Evolutionary conservation across 2,888 invertebrate species (phyloP), one percentile per base, ranked within the genome.

Genomic region (Biston betularia): DNA sequence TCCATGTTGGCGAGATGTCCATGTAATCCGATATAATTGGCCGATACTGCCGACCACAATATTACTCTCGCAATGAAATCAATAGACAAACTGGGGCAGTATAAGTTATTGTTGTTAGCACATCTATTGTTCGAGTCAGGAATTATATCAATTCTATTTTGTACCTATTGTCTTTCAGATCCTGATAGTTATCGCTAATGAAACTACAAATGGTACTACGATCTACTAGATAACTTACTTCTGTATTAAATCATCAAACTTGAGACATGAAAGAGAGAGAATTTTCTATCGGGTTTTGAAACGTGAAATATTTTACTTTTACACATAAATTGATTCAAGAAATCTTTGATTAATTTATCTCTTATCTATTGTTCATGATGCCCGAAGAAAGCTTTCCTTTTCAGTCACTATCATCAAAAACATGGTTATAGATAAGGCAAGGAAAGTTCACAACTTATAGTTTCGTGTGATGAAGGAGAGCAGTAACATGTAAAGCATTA

Each of bases 11-110:
- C 65, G 62, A 60, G 50, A 65, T 67, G 62, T 49, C 55, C 50
- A 61, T 67, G 71, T 68, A 62, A 71, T 65, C 56, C 63, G 62
- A 69, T 69, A 71, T 69, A 67, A 69, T 65, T 67, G 69, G 64
- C 52, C 44, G 54, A 57, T 68, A 68, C 63, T 59, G 61, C 50
- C 52, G 40, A 55, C 61, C 65, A 38, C 64, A 64, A 63, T 56
- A 66, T 50, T 61, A 44, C 57, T 34, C 53, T 55, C 50, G 50
- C 44, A 40, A 63, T 54, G 54, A 55, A 64, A 55, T 64, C 64
- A 66, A 63, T 63, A 67, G 56, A 56, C 63, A 44, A 65, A 66
- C 58, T 66, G 59, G 68, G 59, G 15, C 69, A 57, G 55, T 53
- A 63, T 52, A 58, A 65, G 52, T 64, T 64, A 65, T 63, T 66